A percentile compares a stretch with the other conserved stretches of the same genome.
phyloP scores from a whole-genome alignment of 2,113 vertebrate species.

The Ibidorhyncha struthersii region DNA sequence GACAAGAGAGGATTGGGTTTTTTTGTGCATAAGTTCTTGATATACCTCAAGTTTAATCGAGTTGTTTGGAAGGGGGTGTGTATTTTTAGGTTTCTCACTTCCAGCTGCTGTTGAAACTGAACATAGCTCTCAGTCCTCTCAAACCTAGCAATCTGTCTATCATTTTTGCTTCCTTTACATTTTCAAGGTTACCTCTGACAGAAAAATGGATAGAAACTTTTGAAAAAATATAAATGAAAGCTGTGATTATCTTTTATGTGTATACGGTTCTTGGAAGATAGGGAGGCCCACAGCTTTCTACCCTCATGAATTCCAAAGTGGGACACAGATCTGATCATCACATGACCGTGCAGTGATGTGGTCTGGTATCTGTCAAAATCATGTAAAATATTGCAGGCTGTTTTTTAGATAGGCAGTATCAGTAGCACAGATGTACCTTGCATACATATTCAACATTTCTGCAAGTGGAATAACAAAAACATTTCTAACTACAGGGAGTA shows the following conservation, averaged over 20 bases:
- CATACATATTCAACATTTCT: neutral
- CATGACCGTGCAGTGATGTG: neutral
- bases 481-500: neutral
- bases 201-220: conserved; percentile 21
- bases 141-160: neutral
- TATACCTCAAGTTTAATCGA: neutral
- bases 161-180: conserved; percentile 25
- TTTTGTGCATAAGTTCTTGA: neutral
- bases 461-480: neutral
- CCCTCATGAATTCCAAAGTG: neutral
- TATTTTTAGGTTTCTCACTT: neutral
- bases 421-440: neutral
- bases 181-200: conserved; percentile 51
- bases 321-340: neutral
- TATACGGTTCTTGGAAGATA: neutral
- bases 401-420: neutral
- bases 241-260: conserved; percentile 3
- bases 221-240: neutral
- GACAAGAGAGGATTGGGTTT: neutral
- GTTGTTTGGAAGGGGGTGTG: neutral
- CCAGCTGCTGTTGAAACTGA: neutral
- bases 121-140: neutral
- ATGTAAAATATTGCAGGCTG: neutral
- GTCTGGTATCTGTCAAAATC: neutral
- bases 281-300: neutral